Evolutionary conservation across 2,113 vertebrate genomes (phyloP).

Genomic region (Leuciscus idus): DNA sequence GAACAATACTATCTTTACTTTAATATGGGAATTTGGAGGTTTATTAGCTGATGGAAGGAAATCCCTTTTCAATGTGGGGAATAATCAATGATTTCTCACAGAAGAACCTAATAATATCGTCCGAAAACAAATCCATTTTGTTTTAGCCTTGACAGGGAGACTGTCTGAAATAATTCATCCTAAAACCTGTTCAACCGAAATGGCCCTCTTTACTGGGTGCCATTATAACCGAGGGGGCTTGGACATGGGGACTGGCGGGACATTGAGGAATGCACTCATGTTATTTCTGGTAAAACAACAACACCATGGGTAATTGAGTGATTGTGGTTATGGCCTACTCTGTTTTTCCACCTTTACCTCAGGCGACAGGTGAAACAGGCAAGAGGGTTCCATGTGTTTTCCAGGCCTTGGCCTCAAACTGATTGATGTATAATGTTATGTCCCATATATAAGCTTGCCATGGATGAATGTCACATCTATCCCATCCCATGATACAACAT

Average conservation of each 20-base stretch:
- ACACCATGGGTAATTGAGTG: slow-evolving; percentile 65
- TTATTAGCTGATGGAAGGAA: slow-evolving; percentile 62
- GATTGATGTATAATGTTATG: slow-evolving; percentile 57
- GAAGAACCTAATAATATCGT: slow-evolving; percentile 15
- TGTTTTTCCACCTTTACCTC: slow-evolving; percentile 61
- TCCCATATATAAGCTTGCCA: slow-evolving; percentile 12
- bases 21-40: slow-evolving; percentile 60
- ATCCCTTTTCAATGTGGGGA: slow-evolving; percentile 5
- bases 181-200: slow-evolving; percentile 68
- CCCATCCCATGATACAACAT: neutral
- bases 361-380: slow-evolving; percentile 43
- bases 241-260: slow-evolving; percentile 27
- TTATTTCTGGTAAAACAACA: slow-evolving; percentile 57
- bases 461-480: slow-evolving; percentile 19
- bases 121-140: slow-evolving; percentile 62
- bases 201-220: slow-evolving; percentile 67
- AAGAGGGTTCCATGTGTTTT: slow-evolving; percentile 1
- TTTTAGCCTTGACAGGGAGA: slow-evolving; percentile 63
- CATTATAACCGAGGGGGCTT: slow-evolving; percentile 65
- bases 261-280: slow-evolving; percentile 24
- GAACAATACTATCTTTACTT: slow-evolving; percentile 73
- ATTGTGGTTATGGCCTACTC: slow-evolving; percentile 55
- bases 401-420: slow-evolving; percentile 8
- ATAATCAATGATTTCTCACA: slow-evolving; percentile 13
- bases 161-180: slow-evolving; percentile 68